A percentile compares a stretch with the other conserved stretches of the same genome.
Evolutionary conservation across 2,888 invertebrate species (phyloP).

Genomic region (Pandemis heparana): DNA sequence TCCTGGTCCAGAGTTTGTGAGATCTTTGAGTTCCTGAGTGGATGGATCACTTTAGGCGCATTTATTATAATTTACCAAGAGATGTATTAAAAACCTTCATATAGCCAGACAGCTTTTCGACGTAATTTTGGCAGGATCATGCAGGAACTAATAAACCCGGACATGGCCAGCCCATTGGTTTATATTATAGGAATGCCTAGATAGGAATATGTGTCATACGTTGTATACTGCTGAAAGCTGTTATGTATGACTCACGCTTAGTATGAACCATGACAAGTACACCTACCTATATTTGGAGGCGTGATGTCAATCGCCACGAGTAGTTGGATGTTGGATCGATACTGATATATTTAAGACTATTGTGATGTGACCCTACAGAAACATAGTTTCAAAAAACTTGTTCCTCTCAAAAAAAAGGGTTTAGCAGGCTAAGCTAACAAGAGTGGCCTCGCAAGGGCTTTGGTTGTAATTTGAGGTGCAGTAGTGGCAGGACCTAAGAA

Average conservation of each 20-base stretch:
- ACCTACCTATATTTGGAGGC: neutral
- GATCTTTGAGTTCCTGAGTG: neutral
- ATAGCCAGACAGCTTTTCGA: neutral
- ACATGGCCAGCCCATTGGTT: conserved; percentile 4
- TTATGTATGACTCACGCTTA: conserved; percentile 20
- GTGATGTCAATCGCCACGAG: conserved; percentile 1
- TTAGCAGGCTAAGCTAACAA: too few species aligned
- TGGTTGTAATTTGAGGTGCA: too few species aligned
- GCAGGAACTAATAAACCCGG: conserved; percentile 9
- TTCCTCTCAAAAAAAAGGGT: neutral
- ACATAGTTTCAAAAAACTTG: too few species aligned
- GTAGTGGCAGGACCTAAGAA: too few species aligned
- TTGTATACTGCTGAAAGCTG: conserved; percentile 25
- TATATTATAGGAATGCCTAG: conserved; percentile 25
- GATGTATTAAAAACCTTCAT: neutral
- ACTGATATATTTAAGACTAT: neutral
- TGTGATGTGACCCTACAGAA: neutral
- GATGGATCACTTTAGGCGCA: neutral
- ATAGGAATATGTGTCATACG: conserved; percentile 24
- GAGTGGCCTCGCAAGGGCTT: too few species aligned
- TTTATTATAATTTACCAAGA: neutral
- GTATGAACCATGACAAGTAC: neutral
- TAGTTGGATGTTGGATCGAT: neutral
- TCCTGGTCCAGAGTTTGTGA: neutral
- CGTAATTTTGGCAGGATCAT: neutral